These are phyloP conservation scores for Melanotaenia nigrans DNA, from an alignment of 2,797 vertebrate species.

Conservation along the genomic window DNA sequence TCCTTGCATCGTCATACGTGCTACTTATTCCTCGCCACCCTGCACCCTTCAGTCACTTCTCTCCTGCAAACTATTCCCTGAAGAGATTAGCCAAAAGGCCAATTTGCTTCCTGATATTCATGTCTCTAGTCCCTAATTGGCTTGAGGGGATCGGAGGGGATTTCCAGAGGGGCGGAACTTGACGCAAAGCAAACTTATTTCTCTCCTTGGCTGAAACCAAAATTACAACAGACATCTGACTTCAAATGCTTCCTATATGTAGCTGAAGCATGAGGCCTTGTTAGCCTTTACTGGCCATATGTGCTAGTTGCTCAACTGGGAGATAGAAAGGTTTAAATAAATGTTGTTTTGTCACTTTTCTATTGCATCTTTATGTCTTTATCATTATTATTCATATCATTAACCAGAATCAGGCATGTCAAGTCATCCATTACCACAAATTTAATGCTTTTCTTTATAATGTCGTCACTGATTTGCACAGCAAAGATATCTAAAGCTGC, in stretches of 20 bases:
- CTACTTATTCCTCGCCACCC: neutral
- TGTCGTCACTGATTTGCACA: too few relatives aligned
- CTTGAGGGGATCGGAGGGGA: constrained; percentile 61
- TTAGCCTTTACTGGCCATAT: constrained; percentile 37
- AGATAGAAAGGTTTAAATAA: too few relatives aligned
- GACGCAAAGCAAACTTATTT: constrained; percentile 7
- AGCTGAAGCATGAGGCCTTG: constrained; percentile 10
- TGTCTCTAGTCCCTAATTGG: constrained; percentile 61
- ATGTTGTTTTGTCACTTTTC: too few relatives aligned
- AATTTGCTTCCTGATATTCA: constrained; percentile 61
- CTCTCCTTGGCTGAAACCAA: constrained; percentile 12
- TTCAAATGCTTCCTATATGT: constrained; percentile 39
- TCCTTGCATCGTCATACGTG: neutral
- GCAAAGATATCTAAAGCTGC: too few relatives aligned
- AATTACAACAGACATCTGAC: constrained; percentile 33
- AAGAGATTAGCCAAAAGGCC: constrained; percentile 60
- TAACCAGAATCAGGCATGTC: too few relatives aligned
- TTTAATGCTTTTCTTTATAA: too few relatives aligned
- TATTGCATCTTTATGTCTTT: too few relatives aligned
- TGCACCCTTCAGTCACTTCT: neutral
- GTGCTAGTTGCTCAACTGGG: constrained; percentile 30
- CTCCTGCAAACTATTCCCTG: constrained; percentile 22
- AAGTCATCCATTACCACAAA: too few relatives aligned
- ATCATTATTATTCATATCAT: too few relatives aligned
- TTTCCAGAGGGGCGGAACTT: constrained; percentile 53